Conservation (phyloP, 2,113 vertebrate genomes). For the Elephas maximus region DNA sequence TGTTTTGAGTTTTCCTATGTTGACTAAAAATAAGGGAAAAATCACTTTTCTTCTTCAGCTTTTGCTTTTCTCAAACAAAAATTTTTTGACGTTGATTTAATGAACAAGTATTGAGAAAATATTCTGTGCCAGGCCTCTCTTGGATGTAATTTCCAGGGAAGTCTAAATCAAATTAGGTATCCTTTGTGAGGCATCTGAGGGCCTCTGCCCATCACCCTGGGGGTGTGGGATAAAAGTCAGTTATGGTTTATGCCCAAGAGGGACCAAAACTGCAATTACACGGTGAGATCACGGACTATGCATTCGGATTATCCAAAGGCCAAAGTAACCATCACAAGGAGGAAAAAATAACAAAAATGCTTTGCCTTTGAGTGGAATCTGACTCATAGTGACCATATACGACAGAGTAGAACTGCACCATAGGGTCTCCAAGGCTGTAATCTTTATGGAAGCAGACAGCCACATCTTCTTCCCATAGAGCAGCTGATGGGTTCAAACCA, state of each 20-base stretch:
- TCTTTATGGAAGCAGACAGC: neutral
- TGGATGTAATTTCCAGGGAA: neutral
- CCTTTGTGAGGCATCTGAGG: no score
- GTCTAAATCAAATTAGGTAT: neutral
- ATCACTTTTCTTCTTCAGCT: neutral
- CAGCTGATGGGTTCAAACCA: neutral
- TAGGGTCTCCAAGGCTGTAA: neutral
- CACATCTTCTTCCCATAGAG: neutral
- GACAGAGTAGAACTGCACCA: neutral
- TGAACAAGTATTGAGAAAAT: neutral
- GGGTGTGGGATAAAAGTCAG: neutral
- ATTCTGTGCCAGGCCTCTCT: neutral
- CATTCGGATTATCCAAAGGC: neutral
- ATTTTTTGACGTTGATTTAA: neutral
- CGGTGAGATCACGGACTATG: no score
- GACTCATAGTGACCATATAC: neutral
- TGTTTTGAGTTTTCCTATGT: neutral
- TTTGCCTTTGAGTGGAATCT: fast-evolving
- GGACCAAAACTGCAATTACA: neutral
- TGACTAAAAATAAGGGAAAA: neutral
- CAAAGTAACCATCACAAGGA: neutral
- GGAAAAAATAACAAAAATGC: neutral
- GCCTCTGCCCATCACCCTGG: fast-evolving
- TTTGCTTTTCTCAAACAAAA: neutral
- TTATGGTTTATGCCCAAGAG: fast-evolving